Evolutionary conservation across 2,113 vertebrate genomes (phyloP).

Genomic region (Martes martes): DNA sequence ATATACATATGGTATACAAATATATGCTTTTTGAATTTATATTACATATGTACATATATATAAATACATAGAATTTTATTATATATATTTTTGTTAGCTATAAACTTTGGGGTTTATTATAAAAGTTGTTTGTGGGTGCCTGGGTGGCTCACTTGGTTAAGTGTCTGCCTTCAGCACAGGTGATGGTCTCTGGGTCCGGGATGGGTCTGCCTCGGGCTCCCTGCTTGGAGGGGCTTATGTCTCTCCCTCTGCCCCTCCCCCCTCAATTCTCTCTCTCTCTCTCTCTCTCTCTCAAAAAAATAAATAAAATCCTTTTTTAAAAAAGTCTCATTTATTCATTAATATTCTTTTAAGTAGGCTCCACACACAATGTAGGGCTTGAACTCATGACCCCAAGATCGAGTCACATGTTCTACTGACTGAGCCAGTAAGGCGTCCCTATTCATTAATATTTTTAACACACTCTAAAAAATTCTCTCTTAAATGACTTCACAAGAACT

Average conservation of each 20-base stretch:
- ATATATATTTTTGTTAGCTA: not conserved
- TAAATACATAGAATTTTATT: not conserved
- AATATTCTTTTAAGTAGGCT: not conserved
- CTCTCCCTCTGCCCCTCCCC: not conserved
- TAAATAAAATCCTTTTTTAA: not conserved
- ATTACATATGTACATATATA: not conserved
- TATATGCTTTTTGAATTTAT: not conserved
- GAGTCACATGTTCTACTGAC: not conserved
- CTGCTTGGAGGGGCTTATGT: not conserved
- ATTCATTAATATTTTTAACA: not conserved
- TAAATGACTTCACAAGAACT: not conserved
- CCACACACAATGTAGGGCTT: not conserved
- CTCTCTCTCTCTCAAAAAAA: not conserved
- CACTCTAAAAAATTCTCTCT: constrained; percentile 18
- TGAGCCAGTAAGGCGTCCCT: not conserved
- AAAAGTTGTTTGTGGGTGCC: not conserved
- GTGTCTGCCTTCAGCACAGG: not conserved
- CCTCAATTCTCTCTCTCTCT: not conserved
- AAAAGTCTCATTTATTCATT: not conserved
- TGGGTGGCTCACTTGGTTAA: not conserved
- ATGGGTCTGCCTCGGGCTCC: not conserved
- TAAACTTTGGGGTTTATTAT: not conserved
- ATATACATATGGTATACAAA: not conserved
- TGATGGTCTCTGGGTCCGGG: not conserved
- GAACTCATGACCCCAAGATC: not conserved